Base-by-base conservation (phyloP, 2,797 vertebrate species). In the Triplophysa bombifrons region DNA sequence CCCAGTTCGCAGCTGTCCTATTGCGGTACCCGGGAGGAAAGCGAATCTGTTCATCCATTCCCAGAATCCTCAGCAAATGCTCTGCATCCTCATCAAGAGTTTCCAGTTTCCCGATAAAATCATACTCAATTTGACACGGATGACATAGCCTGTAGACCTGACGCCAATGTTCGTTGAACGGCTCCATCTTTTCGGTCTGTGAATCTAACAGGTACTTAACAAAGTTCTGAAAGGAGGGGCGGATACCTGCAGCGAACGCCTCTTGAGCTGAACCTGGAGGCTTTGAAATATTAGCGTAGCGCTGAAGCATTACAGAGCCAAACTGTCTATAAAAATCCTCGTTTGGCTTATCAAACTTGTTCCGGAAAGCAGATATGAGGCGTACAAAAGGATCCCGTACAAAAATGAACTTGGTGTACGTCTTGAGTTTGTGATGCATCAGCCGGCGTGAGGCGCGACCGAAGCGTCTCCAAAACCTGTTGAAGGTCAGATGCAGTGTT, bases 371-470 rank as follows among this genome's bases (percentile, higher is more conserved):
- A 0, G 97, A 99, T 89, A 98, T 98, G 84, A 99, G 95, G 17
- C 96, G 94, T 4, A 98, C 96, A 0, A 99, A 98, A 50, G 97
- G 97, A 85, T 99, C 97, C 0, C 97, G 92, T 0, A 99, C 96
- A 0, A 99, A 99, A 55, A 99, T 93, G 84, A 99, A 99, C 91
- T 98, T 99, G 8, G 95, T 98, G 90, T 98, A 99, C 17, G 93
- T 96, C 89, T 96, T 93, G 76, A 98, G 91, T 84, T 96, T 97
- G 78, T 95, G 87, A 82, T 94, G 95, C 95, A 98, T 97, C 86
- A 97, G 8, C n/a, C 27, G 56, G 8, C n/a, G 56, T 0, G 56
- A 63, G 10, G 17, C 30, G 3, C 0, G 3, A 9, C 66, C 67
- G n/a, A 30, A 92, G 72, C 92, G 94, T 0, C 91, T 94, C 96